Conservation (phyloP, 2,113 vertebrate genomes). For the Malurus cyaneus region DNA sequence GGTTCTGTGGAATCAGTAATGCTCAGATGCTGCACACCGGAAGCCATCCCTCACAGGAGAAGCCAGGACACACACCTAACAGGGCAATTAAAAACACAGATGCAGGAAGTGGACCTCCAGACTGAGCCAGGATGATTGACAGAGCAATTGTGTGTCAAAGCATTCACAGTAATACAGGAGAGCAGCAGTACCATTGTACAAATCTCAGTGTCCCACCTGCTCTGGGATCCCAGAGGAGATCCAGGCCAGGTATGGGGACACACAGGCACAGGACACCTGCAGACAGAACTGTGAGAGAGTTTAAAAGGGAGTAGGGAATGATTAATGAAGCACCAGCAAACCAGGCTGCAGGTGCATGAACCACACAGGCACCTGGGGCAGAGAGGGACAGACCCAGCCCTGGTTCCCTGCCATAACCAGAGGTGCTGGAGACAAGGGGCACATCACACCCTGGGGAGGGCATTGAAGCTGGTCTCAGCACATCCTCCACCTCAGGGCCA, state of each 20-base stretch:
- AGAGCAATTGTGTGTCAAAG: neutral
- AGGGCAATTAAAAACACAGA: neutral
- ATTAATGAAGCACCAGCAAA: neutral
- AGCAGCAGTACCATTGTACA: neutral
- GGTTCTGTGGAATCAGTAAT: slow-evolving; percentile 19
- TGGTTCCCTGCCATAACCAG: neutral
- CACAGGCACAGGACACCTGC: neutral
- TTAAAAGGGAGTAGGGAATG: neutral
- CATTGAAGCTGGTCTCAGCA: neutral
- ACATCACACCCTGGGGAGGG: fast-evolving
- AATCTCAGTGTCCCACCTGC: neutral
- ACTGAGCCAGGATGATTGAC: neutral
- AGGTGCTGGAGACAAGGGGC: neutral
- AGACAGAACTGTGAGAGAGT: neutral
- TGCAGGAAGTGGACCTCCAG: neutral
- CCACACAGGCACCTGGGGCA: neutral
- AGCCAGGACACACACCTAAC: neutral
- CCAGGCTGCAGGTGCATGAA: neutral
- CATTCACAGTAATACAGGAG: neutral
- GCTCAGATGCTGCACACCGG: neutral
- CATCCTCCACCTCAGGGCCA: neutral
- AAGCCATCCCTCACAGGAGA: neutral
- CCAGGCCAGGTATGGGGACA: neutral
- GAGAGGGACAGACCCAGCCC: neutral
- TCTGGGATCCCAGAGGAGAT: neutral